These are phyloP conservation scores for Oreochromis mossambicus DNA, from an alignment of 2,797 vertebrate genomes.

Conservation along the genomic window DNA sequence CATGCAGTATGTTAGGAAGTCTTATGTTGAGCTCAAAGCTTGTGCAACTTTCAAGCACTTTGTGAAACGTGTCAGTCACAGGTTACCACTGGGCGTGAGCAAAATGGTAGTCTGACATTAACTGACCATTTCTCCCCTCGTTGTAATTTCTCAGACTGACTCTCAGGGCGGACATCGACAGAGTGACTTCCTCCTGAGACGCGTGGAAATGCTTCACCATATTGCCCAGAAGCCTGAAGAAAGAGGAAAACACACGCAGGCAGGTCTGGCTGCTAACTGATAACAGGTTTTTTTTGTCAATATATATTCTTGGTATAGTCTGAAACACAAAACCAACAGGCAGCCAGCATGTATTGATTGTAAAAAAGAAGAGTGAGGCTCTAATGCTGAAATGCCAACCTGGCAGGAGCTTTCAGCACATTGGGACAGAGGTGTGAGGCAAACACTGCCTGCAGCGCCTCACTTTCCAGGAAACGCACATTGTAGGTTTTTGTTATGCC, in stretches of 20 bases:
- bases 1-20: not conserved
- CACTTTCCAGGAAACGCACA: slow-evolving; percentile 85
- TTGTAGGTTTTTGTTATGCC: slow-evolving; percentile 92
- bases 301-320: not conserved
- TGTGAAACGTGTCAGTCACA: not conserved
- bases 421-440: slow-evolving; percentile 83
- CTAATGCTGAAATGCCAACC: slow-evolving; percentile 68
- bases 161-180: slow-evolving; percentile 78
- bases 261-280: not conserved
- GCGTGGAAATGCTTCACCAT: slow-evolving; percentile 84
- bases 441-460: slow-evolving; percentile 88
- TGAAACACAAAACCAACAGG: not conserved
- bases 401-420: slow-evolving; percentile 83
- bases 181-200: slow-evolving; percentile 90
- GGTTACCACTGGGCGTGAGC: not conserved
- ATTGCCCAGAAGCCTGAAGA: slow-evolving; percentile 83
- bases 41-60: not conserved
- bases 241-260: not conserved
- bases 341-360: not conserved
- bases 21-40: not conserved
- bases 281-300: accelerated
- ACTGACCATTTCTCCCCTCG: slow-evolving; percentile 78
- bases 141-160: slow-evolving; percentile 83
- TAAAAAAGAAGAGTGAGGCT: not conserved
- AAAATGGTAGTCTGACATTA: not conserved